Conservation (phyloP, 2,888 invertebrate genomes). For the Himalopsyche kuldschensis region DNA sequence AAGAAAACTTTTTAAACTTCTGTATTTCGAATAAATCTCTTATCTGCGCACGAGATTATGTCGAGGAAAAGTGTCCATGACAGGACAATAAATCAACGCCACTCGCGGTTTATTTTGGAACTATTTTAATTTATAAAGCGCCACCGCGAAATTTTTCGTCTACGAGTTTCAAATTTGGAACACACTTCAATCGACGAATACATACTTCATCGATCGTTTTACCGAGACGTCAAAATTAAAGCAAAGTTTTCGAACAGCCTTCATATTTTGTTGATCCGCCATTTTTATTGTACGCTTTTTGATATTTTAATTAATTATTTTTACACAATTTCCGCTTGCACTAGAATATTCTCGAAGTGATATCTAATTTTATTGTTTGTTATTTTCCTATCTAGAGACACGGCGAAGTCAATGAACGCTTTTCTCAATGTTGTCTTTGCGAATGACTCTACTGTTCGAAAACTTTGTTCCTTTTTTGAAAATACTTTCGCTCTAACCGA, state of each 20-base stretch:
- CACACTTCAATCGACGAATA: not conserved
- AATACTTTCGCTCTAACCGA: not conserved
- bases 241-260: conserved; percentile 71
- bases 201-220: not conserved
- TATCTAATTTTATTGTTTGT: conserved; percentile 45
- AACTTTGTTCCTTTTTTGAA: conserved; percentile 53
- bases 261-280: conserved; percentile 58
- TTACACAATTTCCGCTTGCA: not conserved
- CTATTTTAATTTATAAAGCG: not conserved
- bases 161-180: not conserved
- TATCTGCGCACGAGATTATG: not conserved
- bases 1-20: not conserved
- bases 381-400: not conserved
- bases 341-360: not conserved
- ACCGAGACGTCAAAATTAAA: not conserved
- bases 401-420: conserved; percentile 6
- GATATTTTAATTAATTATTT: conserved; percentile 1
- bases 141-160: not conserved
- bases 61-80: not conserved
- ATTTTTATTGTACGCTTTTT: conserved; percentile 45
- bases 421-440: conserved; percentile 44
- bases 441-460: conserved; percentile 59
- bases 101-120: not conserved
- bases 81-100: not conserved
- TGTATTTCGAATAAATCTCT: not conserved